These are phyloP conservation scores for Lysiphlebus fabarum DNA, from an alignment of 1,140 invertebrate species.

Conservation along the genomic window DNA sequence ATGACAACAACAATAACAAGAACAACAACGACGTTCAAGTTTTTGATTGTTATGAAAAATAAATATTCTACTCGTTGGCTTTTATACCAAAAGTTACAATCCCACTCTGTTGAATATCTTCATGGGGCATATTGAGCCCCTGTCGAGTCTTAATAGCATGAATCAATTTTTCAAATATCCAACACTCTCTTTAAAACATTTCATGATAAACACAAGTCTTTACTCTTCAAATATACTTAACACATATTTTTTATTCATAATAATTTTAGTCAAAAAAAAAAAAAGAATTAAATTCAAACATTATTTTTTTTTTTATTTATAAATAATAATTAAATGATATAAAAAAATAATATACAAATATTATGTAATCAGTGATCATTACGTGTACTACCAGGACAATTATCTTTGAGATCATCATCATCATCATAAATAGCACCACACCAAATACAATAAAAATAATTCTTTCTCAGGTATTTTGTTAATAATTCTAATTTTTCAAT, in stretches of 20 bases:
- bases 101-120: conserved; percentile 27
- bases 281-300: too few species aligned
- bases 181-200: conserved; percentile 6
- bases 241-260: too few species aligned
- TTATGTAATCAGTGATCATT: conserved; percentile 58
- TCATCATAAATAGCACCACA: conserved; percentile 68
- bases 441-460: conserved; percentile 77
- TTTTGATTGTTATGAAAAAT: conserved; percentile 35
- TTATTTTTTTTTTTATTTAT: background rate
- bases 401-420: conserved; percentile 60
- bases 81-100: conserved; percentile 45
- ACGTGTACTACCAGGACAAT: conserved; percentile 66
- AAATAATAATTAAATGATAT: background rate
- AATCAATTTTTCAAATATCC: conserved; percentile 8
- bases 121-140: conserved; percentile 34
- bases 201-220: conserved; percentile 15
- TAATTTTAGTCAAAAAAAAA: too few species aligned
- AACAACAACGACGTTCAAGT: conserved; percentile 13
- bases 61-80: conserved; percentile 34
- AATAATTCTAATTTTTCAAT: conserved; percentile 63
- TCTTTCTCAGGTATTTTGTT: conserved; percentile 65
- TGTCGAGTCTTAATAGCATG: conserved; percentile 43
- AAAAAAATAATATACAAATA: too few species aligned
- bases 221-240: background rate
- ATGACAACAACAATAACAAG: background rate